Evolutionary conservation across 1,140 invertebrate species (phyloP).

Genomic region (Tribolium madens): DNA sequence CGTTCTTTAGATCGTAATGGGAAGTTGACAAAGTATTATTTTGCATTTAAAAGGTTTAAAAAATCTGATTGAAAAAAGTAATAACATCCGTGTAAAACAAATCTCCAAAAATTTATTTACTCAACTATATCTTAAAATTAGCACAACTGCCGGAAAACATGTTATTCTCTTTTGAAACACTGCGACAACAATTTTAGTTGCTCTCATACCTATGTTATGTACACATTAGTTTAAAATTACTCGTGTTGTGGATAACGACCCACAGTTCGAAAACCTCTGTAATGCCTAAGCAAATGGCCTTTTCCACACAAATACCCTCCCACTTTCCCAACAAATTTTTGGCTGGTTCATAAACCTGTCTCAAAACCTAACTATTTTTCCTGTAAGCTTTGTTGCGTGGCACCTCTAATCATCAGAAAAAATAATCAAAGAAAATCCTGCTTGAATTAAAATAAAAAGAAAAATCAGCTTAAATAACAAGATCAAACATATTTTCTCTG

Average conservation of each 20-base stretch:
- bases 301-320: background rate
- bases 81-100: too few species aligned
- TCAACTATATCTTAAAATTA: background rate
- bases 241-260: background rate
- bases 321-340: background rate
- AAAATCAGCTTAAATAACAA: background rate
- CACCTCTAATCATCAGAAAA: too few species aligned
- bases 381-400: too few species aligned
- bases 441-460: background rate
- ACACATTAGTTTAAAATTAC: constrained; percentile 10
- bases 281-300: background rate
- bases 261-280: constrained; percentile 4
- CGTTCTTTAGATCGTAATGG: background rate
- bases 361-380: background rate
- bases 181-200: background rate
- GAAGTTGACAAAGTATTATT: background rate
- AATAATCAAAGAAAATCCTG: background rate
- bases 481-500: background rate
- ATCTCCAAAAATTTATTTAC: background rate
- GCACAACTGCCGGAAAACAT: background rate
- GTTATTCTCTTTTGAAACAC: background rate
- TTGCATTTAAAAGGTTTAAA: background rate
- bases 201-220: background rate
- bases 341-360: background rate
- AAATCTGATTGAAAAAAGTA: too few species aligned